A percentile compares a stretch with the other conserved stretches of the same genome.
Evolutionary conservation across 2,113 vertebrate genomes (phyloP).

Genomic region (Pyrgilauda ruficollis): DNA sequence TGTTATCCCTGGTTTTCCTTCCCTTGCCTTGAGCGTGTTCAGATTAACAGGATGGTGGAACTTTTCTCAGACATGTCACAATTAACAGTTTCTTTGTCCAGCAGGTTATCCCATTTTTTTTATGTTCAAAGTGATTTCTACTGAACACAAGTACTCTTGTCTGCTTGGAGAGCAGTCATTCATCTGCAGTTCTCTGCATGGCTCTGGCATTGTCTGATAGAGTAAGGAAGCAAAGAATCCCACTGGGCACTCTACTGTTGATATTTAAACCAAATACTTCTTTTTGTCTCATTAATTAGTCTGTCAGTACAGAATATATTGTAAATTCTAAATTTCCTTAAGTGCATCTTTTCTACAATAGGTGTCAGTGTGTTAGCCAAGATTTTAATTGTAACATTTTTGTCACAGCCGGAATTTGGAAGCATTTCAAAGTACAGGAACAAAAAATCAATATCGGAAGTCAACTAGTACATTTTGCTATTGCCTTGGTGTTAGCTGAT

Average conservation of each 20-base stretch:
- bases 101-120: background rate
- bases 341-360: background rate
- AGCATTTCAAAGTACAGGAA: background rate
- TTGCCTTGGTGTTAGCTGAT: background rate
- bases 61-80: background rate
- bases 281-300: background rate
- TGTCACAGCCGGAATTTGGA: background rate
- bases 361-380: background rate
- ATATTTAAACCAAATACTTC: background rate
- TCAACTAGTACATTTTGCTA: background rate
- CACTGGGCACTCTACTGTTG: background rate
- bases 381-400: background rate
- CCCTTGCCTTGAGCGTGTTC: background rate
- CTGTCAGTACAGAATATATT: background rate
- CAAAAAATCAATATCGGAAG: conserved; percentile 34
- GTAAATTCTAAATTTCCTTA: background rate
- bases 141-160: background rate
- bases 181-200: background rate
- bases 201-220: background rate
- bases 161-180: background rate
- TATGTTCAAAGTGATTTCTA: background rate
- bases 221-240: background rate
- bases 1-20: background rate
- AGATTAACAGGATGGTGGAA: background rate
- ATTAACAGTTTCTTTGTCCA: background rate